Conservation (phyloP, 2,888 invertebrate species). For the Epinotia ramella region DNA sequence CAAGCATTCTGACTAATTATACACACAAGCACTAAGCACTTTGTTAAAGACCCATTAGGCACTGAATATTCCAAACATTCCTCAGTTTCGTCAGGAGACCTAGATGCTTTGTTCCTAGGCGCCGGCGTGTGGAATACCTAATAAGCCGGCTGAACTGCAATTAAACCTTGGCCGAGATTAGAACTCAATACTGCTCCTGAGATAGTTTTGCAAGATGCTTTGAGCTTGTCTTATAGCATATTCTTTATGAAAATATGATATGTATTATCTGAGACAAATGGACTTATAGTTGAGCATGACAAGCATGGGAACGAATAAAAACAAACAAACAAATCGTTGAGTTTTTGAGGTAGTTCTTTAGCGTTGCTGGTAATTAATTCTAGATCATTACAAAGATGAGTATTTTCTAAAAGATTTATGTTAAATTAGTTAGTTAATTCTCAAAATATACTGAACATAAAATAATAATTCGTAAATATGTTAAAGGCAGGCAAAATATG, state of each 20-base stretch:
- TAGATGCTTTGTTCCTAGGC: constrained; percentile 66
- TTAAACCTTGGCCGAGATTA: constrained; percentile 72
- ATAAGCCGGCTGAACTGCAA: constrained; percentile 71
- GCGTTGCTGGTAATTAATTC: neutral
- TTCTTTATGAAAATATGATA: constrained; percentile 5
- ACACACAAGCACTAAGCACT: constrained; percentile 7
- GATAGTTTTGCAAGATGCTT: constrained; percentile 27
- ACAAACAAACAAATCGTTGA: neutral
- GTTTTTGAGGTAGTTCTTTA: neutral
- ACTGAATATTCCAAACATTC: constrained; percentile 48
- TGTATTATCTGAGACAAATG: neutral
- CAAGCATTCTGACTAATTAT: neutral
- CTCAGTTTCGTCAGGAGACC: constrained; percentile 56
- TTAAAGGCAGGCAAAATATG: neutral
- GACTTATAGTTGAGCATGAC: neutral
- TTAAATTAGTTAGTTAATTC: neutral
- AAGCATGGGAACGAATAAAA: neutral
- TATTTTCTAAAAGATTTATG: neutral
- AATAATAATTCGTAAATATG: neutral
- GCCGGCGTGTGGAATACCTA: constrained; percentile 69
- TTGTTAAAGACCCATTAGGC: neutral
- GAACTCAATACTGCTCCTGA: constrained; percentile 18
- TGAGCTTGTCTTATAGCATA: constrained; percentile 7
- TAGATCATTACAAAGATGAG: neutral
- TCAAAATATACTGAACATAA: neutral